Evolutionary conservation across 2,113 vertebrate genomes (phyloP), one percentile per base, ranked within the genome.

Genomic region (Lycaon pictus): DNA sequence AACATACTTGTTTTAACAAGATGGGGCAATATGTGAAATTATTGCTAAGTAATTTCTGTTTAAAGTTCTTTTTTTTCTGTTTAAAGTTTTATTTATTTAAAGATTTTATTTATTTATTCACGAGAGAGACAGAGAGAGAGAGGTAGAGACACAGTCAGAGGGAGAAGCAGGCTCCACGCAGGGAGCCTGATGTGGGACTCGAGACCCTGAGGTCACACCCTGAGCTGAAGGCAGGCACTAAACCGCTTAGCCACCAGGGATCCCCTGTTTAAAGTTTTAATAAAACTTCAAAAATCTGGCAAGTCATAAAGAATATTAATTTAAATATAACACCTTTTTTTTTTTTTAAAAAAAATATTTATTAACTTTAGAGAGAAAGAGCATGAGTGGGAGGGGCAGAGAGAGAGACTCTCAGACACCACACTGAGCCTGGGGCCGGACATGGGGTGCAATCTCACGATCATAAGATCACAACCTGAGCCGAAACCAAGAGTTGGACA

Each of bases 1-100:
- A 83, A 83, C 35, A 86, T 20, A 80, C 4, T 63, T 74, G 43
- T 94, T 80, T 90, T 77, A 76, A 80, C 37, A 91, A 86, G 43
- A 71, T 55, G 9, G 48, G 29, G 10, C 15, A 85, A 76, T 35
- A 84, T 43, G 17, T 43, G 72, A 51, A 93, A 76, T 81, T 48
- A 60, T 76, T 82, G 74, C 56, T 91, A 82, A 65, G 74, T 72
- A 74, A 51, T 43, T 88, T 86, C 43, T 79, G 13, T 72, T 80
- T 43, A 43, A 43, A 43, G 43, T 43, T 43, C 43, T 43, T 43
- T 43, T 43, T 43, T 43, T 43, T 43, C 43, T 43, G 43, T 43
- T 43, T 43, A 43, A 43, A 43, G 6, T 43, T 43, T 43, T 43
- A 43, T 76, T 74, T 43, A 32, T 67, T 67, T 5, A 2, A 72